phyloP scores from a whole-genome alignment of 2,113 vertebrate species.

The Epinephelus lanceolatus region DNA sequence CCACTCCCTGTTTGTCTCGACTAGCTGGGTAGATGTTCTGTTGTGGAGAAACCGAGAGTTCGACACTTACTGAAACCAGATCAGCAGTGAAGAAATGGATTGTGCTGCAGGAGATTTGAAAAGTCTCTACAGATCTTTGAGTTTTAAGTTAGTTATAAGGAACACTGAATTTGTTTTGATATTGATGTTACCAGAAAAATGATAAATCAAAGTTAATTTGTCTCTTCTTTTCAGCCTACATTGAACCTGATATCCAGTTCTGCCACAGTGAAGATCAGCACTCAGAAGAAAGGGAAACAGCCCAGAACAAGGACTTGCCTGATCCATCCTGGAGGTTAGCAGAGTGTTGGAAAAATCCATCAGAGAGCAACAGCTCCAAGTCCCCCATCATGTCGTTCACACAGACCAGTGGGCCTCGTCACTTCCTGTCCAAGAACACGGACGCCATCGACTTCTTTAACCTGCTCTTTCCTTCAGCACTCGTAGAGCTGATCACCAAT shows the following conservation, averaged over 20 bases:
- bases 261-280: constrained; percentile 37
- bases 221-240: neutral
- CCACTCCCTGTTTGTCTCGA: too few species aligned
- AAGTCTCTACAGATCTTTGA: too few species aligned
- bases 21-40: too few species aligned
- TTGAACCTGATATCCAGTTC: constrained; percentile 54
- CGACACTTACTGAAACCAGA: too few species aligned
- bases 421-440: constrained; percentile 60
- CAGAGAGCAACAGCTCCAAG: neutral
- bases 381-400: constrained; percentile 54
- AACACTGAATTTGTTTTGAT: too few species aligned
- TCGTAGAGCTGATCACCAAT: constrained; percentile 76
- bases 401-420: constrained; percentile 70
- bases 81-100: too few species aligned
- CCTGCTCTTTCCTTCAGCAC: constrained; percentile 74
- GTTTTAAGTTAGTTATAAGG: too few species aligned
- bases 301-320: constrained; percentile 53
- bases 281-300: constrained; percentile 11
- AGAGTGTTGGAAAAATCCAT: constrained; percentile 54
- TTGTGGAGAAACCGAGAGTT: too few species aligned
- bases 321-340: constrained; percentile 72
- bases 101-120: too few species aligned
- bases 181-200: too few species aligned
- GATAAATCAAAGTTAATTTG: too few species aligned
- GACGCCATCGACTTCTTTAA: constrained; percentile 86